Percentiles rank a stretch among this genome's conserved stretches.
Conservation (phyloP, 92 coral and sea anemone genomes). For the Zoanthus sociatus region DNA sequence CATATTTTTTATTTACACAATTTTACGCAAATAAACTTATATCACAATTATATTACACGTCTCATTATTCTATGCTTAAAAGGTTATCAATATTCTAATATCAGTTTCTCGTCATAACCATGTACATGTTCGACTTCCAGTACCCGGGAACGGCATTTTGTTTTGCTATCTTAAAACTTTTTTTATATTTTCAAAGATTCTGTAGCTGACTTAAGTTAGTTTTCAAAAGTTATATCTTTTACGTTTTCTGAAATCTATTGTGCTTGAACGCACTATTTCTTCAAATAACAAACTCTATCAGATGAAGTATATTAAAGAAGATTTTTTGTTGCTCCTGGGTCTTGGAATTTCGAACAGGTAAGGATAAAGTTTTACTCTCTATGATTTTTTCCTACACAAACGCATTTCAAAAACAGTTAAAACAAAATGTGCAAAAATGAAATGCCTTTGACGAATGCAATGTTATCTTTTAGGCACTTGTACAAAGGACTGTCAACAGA, state of each 20-base stretch:
- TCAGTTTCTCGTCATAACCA: too few species aligned
- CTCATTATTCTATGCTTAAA: too few species aligned
- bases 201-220: not conserved
- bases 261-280: not conserved
- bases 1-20: too few species aligned
- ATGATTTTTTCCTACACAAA: not conserved
- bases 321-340: conserved; percentile 32
- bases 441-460: not conserved
- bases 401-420: not conserved
- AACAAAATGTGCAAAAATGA: not conserved
- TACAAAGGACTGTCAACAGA: conserved; percentile 11
- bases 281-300: not conserved
- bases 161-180: not conserved
- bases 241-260: not conserved
- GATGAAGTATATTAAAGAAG: not conserved
- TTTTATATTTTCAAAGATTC: not conserved
- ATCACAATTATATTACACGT: too few species aligned
- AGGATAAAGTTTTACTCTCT: not conserved
- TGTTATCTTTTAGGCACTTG: conserved; percentile 19
- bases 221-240: not conserved
- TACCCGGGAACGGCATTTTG: conserved; percentile 22
- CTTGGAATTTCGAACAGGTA: conserved; percentile 45
- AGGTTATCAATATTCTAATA: too few species aligned
- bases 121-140: conserved; percentile 35
- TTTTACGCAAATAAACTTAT: too few species aligned